These are phyloP conservation scores for Pristionchus mayeri DNA, from an alignment of 2,888 invertebrate species.

Conservation along the genomic window DNA sequence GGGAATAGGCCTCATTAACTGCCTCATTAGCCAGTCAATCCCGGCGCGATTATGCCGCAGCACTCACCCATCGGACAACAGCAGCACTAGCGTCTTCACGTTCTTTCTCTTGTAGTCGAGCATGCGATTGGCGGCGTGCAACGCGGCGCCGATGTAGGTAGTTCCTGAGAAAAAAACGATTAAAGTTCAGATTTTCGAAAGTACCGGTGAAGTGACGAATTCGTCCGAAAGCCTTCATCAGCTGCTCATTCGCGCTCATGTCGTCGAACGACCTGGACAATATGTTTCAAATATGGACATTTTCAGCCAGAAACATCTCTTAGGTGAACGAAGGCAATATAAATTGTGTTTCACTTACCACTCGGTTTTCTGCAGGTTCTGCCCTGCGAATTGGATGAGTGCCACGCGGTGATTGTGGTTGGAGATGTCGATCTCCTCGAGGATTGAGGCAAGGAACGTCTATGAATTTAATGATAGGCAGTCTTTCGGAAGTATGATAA, in stretches of 20 bases:
- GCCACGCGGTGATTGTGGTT: slow-evolving; percentile 66
- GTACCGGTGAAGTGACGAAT: slow-evolving; percentile 67
- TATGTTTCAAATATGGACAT: slow-evolving; percentile 53
- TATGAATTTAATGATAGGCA: slow-evolving; percentile 12
- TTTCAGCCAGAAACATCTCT: not conserved
- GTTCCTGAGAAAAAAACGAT: slow-evolving; percentile 61
- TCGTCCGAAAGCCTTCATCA: slow-evolving; percentile 69
- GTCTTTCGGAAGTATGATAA: no score
- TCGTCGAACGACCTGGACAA: slow-evolving; percentile 58
- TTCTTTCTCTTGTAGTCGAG: slow-evolving; percentile 66
- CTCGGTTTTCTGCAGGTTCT: slow-evolving; percentile 72
- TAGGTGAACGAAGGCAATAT: no score
- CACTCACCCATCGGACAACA: slow-evolving; percentile 72
- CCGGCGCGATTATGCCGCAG: no score
- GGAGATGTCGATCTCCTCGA: slow-evolving; percentile 57
- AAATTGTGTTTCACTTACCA: slow-evolving; percentile 55
- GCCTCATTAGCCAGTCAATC: no score
- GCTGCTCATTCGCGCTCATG: slow-evolving; percentile 59
- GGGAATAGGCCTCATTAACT: slow-evolving; percentile 1
- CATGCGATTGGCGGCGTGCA: slow-evolving; percentile 64
- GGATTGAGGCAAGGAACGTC: slow-evolving; percentile 59
- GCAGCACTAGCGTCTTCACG: slow-evolving; percentile 68
- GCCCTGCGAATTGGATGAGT: slow-evolving; percentile 74
- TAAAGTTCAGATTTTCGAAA: not conserved
- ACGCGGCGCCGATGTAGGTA: slow-evolving; percentile 74